phyloP scores from a whole-genome alignment of 2,888 invertebrate genomes.

The Zootermopsis nevadensis region DNA sequence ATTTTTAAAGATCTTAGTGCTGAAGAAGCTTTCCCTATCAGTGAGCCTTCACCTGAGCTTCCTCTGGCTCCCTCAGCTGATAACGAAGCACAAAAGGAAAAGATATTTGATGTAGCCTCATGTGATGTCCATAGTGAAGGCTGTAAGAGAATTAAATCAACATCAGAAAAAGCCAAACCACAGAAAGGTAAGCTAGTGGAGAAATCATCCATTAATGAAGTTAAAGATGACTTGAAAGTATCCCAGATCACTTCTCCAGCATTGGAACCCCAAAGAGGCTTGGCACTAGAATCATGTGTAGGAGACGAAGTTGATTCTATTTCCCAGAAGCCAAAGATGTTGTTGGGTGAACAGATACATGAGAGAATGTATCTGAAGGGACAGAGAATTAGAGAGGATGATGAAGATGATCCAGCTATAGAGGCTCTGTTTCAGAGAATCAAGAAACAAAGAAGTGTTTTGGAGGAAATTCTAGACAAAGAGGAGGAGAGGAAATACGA shows the following conservation, averaged over 20 bases:
- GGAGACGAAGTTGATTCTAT: conserved; percentile 27
- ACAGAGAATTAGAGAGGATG: conserved; percentile 59
- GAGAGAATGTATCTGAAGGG: conserved; percentile 21
- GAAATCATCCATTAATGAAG: background rate
- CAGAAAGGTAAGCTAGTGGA: conserved; percentile 60
- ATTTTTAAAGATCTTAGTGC: conserved; percentile 43
- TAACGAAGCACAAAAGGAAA: conserved; percentile 58
- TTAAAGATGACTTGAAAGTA: background rate
- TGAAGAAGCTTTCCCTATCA: conserved; percentile 43
- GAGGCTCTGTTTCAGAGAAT: conserved; percentile 74
- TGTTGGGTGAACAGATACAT: background rate
- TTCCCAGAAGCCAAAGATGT: background rate
- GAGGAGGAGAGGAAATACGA: conserved; percentile 60
- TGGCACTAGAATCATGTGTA: background rate
- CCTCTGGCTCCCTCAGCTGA: background rate
- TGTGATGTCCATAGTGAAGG: conserved; percentile 33
- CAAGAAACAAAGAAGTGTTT: conserved; percentile 75
- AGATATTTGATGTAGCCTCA: conserved; percentile 59
- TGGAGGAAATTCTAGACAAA: conserved; percentile 75
- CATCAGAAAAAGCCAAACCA: conserved; percentile 37
- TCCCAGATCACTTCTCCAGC: background rate
- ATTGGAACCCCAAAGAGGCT: conserved; percentile 1
- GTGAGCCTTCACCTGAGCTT: background rate
- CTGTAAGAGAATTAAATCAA: background rate
- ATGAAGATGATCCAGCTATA: conserved; percentile 69